Evolutionary conservation across 1,140 invertebrate species (phyloP).

Genomic region (Drosophila ananassae): DNA sequence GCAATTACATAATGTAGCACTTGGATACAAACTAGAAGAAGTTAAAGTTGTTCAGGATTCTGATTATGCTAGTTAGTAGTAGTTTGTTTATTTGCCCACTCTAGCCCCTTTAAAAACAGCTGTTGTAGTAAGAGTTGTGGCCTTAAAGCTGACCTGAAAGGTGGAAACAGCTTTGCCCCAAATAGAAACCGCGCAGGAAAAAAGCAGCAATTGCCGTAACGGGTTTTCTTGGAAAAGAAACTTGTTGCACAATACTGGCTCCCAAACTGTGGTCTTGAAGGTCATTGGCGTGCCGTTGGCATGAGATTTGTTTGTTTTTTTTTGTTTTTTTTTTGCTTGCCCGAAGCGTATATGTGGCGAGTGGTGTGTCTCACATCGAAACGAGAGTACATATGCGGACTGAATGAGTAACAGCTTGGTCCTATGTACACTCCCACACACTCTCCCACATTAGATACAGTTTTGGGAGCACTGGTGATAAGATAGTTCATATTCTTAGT

Average conservation of each 20-base stretch:
- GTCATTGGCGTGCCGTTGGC: constrained; percentile 1
- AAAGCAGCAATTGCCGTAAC: not conserved
- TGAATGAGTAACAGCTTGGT: too few relatives aligned
- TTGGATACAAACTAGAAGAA: too few relatives aligned
- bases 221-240: constrained; percentile 1
- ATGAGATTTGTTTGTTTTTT: not conserved
- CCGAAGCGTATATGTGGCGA: not conserved
- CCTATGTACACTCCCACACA: too few relatives aligned
- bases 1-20: too few relatives aligned
- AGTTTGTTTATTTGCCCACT: not conserved
- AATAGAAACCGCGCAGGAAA: constrained; percentile 1
- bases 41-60: too few relatives aligned
- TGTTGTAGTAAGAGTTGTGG: not conserved
- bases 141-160: not conserved
- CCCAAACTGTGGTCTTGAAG: constrained; percentile 1
- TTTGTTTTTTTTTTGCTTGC: not conserved
- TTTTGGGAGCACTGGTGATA: not conserved
- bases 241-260: constrained; percentile 4
- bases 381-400: not conserved
- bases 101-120: not conserved
- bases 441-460: not conserved
- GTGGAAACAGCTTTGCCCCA: constrained; percentile 2
- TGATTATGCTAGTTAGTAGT: not conserved
- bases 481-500: not conserved
- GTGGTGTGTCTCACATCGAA: not conserved